These are phyloP conservation scores for Hyposoter didymator DNA, from an alignment of 2,888 invertebrate species.

Conservation along the genomic window DNA sequence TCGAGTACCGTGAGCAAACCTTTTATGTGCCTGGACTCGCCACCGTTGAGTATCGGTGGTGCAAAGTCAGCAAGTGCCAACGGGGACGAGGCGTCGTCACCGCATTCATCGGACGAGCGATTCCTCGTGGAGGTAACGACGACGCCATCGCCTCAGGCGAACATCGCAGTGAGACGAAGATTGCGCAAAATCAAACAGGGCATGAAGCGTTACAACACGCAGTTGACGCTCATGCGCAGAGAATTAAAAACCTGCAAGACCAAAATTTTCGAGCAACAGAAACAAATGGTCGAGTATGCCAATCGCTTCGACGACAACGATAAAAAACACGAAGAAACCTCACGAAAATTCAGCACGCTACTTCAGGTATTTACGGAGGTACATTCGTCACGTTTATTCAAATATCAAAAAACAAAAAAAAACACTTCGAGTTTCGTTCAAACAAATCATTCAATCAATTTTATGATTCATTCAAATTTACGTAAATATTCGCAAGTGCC, in stretches of 20 bases:
- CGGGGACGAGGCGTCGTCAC: constrained; percentile 84
- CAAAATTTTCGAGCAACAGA: constrained; percentile 93
- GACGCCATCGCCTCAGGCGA: constrained; percentile 90
- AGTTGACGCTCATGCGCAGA: constrained; percentile 91
- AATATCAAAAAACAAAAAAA: constrained; percentile 37
- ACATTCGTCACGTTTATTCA: constrained; percentile 69
- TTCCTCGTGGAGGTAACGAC: constrained; percentile 83
- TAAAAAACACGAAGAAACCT: constrained; percentile 95
- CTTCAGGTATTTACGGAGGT: constrained; percentile 88
- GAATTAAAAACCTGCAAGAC: constrained; percentile 92
- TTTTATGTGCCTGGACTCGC: constrained; percentile 81
- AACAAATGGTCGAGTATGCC: constrained; percentile 92
- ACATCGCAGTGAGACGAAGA: constrained; percentile 93
- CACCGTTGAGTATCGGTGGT: constrained; percentile 85
- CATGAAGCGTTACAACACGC: constrained; percentile 95
- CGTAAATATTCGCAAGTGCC: too few species aligned
- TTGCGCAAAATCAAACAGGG: constrained; percentile 95
- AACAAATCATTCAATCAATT: too few species aligned
- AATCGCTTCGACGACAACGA: constrained; percentile 95
- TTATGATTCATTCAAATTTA: too few species aligned
- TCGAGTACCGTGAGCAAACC: constrained; percentile 81
- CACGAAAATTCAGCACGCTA: constrained; percentile 94
- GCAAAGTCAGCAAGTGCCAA: constrained; percentile 85
- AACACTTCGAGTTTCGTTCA: background rate
- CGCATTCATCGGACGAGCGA: constrained; percentile 85